Base-by-base conservation (phyloP, 2,888 invertebrate genomes). In the Euzophera pinguis region DNA sequence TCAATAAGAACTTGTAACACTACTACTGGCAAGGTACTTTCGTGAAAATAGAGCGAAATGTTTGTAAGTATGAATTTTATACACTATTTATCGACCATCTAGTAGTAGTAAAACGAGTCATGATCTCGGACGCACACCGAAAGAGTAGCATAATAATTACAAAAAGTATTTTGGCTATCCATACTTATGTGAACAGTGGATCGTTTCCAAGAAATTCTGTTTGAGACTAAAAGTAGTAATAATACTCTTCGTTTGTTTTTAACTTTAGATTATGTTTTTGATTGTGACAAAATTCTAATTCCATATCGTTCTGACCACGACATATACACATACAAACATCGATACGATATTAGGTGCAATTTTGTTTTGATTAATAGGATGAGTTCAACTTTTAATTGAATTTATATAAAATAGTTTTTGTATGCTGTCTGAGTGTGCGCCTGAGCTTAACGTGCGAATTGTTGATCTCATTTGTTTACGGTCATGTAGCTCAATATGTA, bases 381-480 rank as follows among this genome's bases (percentile, higher is more conserved):
- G n/a, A n/a, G n/a, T n/a, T n/a, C n/a, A n/a, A n/a, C n/a, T n/a
- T n/a, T n/a, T n/a, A n/a, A n/a, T n/a, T n/a, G n/a, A n/a, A n/a
- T n/a, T 38, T 4, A 7, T 14, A n/a, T 38, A 39, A 14, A 1
- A 8, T 16, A 14, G 14, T 1, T 9, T 39, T 3, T 10, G 3
- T 39, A 14, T 39, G 39, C 10, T 16, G 39, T 14, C 9, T 16
- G 14, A 12, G 39, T 39, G 16, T 16, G 10, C 16, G 39, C 6
- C 16, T 14, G 39, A 4, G 39, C 22, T 22, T 64, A 69, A 66
- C 68, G 80, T 78, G 86, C 78, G 84, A 81, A 80, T 82, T 79
- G 83, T 85, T 89, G 88, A 88, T 88, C 88, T 89, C 89, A 88
- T 84, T 84, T 84, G 82, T 85, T 83, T 82, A 85, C 78, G 80